phyloP scores from a whole-genome alignment of 2,888 invertebrate genomes.

The Caenorhabditis becei region DNA sequence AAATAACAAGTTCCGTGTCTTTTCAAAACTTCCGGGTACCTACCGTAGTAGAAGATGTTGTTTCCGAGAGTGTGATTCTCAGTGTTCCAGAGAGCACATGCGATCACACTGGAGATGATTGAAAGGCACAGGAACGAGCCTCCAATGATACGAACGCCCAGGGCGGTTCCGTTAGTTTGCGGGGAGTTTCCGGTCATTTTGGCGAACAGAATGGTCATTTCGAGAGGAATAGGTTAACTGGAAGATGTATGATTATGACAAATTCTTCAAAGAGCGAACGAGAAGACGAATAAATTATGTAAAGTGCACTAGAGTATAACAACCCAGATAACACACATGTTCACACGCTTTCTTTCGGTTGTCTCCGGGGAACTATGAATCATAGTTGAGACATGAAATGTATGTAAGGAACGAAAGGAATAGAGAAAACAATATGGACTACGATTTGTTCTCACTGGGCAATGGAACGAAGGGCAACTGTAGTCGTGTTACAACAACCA shows the following conservation, averaged over 20 bases:
- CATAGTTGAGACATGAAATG: slow-evolving; percentile 3
- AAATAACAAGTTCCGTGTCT: slow-evolving; percentile 5
- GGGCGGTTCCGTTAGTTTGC: slow-evolving; percentile 61
- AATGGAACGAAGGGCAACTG: not conserved
- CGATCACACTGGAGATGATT: slow-evolving; percentile 61
- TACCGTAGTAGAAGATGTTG: slow-evolving; percentile 59
- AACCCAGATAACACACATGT: slow-evolving; percentile 2
- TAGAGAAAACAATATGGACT: slow-evolving; percentile 8
- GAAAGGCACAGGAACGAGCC: slow-evolving; percentile 62
- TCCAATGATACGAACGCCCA: slow-evolving; percentile 62
- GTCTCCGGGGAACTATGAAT: slow-evolving; percentile 37
- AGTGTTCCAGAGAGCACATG: slow-evolving; percentile 61
- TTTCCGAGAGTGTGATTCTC: slow-evolving; percentile 51
- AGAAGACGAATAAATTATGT: slow-evolving; percentile 11
- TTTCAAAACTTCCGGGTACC: not conserved
- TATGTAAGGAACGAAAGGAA: not conserved
- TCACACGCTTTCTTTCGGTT: slow-evolving; percentile 12
- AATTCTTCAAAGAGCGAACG: not conserved
- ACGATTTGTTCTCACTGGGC: too few relatives aligned
- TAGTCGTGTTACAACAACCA: slow-evolving; percentile 36
- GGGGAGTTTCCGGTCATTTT: slow-evolving; percentile 61
- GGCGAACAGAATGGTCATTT: slow-evolving; percentile 56
- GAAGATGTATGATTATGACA: not conserved
- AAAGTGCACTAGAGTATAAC: not conserved
- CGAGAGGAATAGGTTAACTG: not conserved